Evolutionary conservation across 1,140 invertebrate species (phyloP).

Genomic region (Sminthurides bifidus): DNA sequence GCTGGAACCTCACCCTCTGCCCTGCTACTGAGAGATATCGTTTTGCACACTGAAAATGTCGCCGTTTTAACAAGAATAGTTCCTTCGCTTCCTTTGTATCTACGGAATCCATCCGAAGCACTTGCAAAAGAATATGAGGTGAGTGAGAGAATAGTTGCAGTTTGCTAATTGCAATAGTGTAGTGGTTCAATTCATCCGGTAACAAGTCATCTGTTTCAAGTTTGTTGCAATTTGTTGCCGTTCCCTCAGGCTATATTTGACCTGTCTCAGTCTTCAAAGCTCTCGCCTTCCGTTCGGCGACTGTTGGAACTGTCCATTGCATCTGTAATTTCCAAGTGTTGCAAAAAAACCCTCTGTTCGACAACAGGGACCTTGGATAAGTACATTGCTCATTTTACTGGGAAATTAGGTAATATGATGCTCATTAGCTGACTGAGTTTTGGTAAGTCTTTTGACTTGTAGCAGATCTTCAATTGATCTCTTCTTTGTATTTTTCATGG

Average conservation of each 20-base stretch:
- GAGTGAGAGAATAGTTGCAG: too few relatives aligned
- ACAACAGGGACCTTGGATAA: constrained; percentile 23
- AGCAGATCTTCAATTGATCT: background rate
- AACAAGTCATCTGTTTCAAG: background rate
- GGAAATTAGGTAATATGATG: constrained; percentile 14
- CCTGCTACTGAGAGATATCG: constrained; percentile 21
- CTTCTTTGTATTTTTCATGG: background rate
- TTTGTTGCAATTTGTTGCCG: background rate
- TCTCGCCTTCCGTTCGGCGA: constrained; percentile 2
- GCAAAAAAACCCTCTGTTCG: constrained; percentile 17
- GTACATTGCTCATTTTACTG: constrained; percentile 28
- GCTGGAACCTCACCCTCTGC: constrained; percentile 22
- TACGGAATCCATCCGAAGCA: constrained; percentile 23
- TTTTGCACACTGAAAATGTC: constrained; percentile 12
- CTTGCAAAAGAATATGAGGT: constrained; percentile 29
- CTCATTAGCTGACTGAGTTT: background rate
- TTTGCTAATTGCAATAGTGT: too few relatives aligned
- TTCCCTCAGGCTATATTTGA: constrained; percentile 20
- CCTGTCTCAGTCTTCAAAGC: constrained; percentile 1
- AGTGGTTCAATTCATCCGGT: too few relatives aligned
- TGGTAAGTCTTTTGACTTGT: background rate
- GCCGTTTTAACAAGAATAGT: constrained; percentile 5
- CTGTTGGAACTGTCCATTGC: constrained; percentile 25
- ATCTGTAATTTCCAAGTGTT: constrained; percentile 19
- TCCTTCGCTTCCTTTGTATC: constrained; percentile 17